Evolutionary conservation across 2,797 vertebrate species (phyloP), one percentile per base, ranked within the genome.

Genomic region (Bucorvus abyssinicus): DNA sequence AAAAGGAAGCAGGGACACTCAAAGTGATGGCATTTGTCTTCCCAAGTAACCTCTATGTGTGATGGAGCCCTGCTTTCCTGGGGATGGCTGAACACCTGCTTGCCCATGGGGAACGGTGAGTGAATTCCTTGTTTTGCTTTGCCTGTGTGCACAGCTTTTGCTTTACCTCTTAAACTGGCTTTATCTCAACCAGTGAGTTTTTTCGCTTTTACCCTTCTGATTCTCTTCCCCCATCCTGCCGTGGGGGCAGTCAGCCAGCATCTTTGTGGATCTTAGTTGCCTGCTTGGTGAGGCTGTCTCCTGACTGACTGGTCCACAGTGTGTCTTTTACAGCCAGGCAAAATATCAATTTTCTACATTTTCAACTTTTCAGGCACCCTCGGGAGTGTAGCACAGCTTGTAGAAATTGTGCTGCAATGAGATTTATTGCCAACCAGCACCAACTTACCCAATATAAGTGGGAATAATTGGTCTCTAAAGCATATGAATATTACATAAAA

Each of bases 401-500:
- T 73, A 90, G 82, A 92, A 93, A 75, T 81, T 81, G 24, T 84
- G 22, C 69, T 76, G 29, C 69, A 49, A 78, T 68, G 15, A 95
- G 50, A 76, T 94, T 93, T 91, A 85, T 84, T 91, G 53, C 14
- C 52, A 92, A 21, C 14, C 47, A 84, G 22, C 24, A 91, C 12
- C n/a, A 69, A 15, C 20, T 70, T 89, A 55, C 32, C 90, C 60
- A 76, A 10, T 78, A 6, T 75, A 82, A 77, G 14, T 45, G 52
- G 67, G 52, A 95, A 75, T 89, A 90, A 92, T 73, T 82, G 44
- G n/a, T 90, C 68, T 65, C 64, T 64, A 26, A 89, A 74, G 70
- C 75, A 69, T 69, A 65, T 20, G 55, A 86, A 69, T 65, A 78
- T 73, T 84, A 34, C 22, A 86, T 27, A 68, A 74, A 92, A 81